Evolutionary conservation across 2,888 invertebrate species (phyloP).

Genomic region (Trissoscelio sp.): DNA sequence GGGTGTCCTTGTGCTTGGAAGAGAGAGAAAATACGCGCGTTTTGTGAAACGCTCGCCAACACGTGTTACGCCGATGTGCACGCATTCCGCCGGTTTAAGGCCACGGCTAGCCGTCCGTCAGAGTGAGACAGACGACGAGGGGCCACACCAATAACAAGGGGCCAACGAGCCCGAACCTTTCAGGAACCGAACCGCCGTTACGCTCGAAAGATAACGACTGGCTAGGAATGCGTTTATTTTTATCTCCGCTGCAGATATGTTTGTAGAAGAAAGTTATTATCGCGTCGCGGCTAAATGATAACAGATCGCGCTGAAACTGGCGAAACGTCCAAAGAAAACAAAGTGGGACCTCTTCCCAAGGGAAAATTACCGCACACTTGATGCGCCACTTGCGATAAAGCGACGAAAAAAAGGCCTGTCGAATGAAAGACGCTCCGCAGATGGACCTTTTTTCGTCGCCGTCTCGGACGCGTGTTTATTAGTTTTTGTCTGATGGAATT

Average conservation of each 20-base stretch:
- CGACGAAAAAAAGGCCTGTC: constrained; percentile 8
- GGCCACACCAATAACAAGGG: constrained; percentile 30
- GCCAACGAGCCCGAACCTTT: constrained; percentile 26
- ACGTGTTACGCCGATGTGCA: constrained; percentile 57
- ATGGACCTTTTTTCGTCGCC: constrained; percentile 22
- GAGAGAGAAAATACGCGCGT: constrained; percentile 39
- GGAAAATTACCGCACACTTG: constrained; percentile 33
- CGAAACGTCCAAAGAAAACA: constrained; percentile 40
- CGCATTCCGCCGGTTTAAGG: constrained; percentile 60
- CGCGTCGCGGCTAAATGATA: constrained; percentile 26
- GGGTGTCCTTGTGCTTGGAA: constrained; percentile 57
- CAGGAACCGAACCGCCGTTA: constrained; percentile 12
- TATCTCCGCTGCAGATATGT: constrained; percentile 5
- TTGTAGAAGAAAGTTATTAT: constrained; percentile 25
- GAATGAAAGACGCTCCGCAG: constrained; percentile 36
- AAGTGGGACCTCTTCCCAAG: constrained; percentile 5
- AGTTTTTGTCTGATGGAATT: constrained; percentile 3
- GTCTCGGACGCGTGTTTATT: constrained; percentile 14
- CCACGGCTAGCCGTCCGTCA: constrained; percentile 40
- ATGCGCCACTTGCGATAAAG: constrained; percentile 36
- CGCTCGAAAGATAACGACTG: constrained; percentile 46
- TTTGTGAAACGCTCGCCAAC: constrained; percentile 43
- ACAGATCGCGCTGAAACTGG: constrained; percentile 27
- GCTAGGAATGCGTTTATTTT: constrained; percentile 49
- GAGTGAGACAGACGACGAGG: constrained; percentile 7